Evolutionary conservation across 1,140 invertebrate genomes (phyloP).

Genomic region (Ips nitidus): DNA sequence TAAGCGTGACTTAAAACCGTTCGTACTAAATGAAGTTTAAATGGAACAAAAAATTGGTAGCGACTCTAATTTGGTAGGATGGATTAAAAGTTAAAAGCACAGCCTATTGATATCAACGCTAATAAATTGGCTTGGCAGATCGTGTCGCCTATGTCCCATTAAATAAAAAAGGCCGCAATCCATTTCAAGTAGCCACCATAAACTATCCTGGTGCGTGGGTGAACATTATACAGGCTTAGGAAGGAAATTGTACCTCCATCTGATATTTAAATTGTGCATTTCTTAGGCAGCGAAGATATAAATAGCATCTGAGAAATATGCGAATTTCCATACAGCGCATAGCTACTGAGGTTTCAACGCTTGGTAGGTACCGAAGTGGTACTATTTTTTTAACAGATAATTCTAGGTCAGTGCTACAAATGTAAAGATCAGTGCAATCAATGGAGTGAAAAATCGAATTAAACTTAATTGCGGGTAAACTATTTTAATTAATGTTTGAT

Average conservation of each 20-base stretch:
- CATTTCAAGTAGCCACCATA: constrained; percentile 14
- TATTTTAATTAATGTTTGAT: no score
- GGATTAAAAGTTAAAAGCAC: no score
- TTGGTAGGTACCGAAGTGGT: neutral
- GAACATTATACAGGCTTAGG: constrained; percentile 12
- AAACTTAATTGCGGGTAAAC: no score
- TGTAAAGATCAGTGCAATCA: no score
- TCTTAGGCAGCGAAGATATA: neutral
- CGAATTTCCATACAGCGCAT: neutral
- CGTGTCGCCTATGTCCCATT: constrained; percentile 5
- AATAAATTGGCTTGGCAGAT: constrained; percentile 12
- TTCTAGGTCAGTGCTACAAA: no score
- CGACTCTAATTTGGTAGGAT: no score
- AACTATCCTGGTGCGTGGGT: constrained; percentile 11
- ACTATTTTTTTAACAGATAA: no score
- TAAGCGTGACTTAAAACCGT: no score
- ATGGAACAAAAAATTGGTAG: no score
- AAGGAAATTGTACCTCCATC: constrained; percentile 13
- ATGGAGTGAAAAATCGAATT: no score
- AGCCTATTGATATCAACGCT: neutral
- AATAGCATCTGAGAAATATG: constrained; percentile 3
- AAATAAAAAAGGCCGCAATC: constrained; percentile 10
- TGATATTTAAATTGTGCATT: constrained; percentile 17
- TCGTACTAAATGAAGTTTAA: no score
- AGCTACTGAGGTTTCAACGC: neutral